Percentiles rank a stretch among this genome's conserved stretches.
phyloP scores from a whole-genome alignment of 2,888 invertebrate species.

The Thymelicus sylvestris region DNA sequence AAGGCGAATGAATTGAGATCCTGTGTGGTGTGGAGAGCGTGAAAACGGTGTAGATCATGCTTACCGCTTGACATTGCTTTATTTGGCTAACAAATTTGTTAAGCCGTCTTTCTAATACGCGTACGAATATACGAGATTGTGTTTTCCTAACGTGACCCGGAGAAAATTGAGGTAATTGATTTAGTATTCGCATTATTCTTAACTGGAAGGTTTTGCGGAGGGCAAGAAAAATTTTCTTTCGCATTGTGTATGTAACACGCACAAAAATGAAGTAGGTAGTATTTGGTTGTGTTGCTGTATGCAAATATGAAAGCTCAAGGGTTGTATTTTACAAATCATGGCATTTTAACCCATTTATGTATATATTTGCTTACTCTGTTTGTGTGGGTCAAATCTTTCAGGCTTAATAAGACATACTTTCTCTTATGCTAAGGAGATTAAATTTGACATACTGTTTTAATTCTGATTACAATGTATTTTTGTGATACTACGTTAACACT shows the following conservation, averaged over 20 bases:
- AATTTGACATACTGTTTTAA: too few species aligned
- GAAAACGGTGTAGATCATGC: conserved; percentile 45
- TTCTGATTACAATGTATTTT: too few species aligned
- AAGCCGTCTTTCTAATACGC: conserved; percentile 40
- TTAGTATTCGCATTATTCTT: conserved; percentile 13
- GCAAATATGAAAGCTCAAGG: too few species aligned
- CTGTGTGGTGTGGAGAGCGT: conserved; percentile 40
- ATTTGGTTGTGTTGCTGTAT: too few species aligned
- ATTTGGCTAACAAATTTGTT: conserved; percentile 52
- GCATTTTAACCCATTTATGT: too few species aligned
- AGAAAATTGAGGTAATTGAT: conserved; percentile 25
- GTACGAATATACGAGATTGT: conserved; percentile 27
- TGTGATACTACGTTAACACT: too few species aligned
- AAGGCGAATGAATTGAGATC: conserved; percentile 31
- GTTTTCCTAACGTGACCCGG: conserved; percentile 28
- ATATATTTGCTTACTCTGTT: too few species aligned
- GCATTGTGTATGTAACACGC: not conserved
- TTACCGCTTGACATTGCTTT: conserved; percentile 47
- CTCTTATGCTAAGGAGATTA: too few species aligned
- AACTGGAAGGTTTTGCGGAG: conserved; percentile 7
- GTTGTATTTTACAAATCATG: too few species aligned
- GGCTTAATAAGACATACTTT: too few species aligned
- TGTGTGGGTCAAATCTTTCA: too few species aligned
- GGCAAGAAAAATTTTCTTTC: not conserved
- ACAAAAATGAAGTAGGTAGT: too few species aligned